These are phyloP conservation scores for Aplysia californica DNA, from an alignment of 1,140 invertebrate genomes.

Conservation along the genomic window DNA sequence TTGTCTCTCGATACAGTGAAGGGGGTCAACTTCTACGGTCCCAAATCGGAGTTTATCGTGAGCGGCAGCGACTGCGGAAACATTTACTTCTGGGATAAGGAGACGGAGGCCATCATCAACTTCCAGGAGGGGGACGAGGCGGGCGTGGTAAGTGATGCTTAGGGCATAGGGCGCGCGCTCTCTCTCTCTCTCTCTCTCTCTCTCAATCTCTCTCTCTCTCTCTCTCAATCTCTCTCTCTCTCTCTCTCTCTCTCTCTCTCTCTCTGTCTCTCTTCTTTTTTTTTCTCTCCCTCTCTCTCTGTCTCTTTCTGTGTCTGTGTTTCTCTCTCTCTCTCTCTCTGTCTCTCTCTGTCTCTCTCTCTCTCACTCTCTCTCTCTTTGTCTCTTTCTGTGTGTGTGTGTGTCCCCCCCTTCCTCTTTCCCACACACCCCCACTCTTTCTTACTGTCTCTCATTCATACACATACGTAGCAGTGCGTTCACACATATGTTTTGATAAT, in stretches of 20 bases:
- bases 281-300: neutral
- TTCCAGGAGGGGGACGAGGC: slow-evolving; percentile 85
- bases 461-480: neutral
- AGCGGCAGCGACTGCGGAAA: slow-evolving; percentile 97
- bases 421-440: neutral
- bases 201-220: too few relatives aligned
- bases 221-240: too few relatives aligned
- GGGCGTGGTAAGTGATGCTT: slow-evolving; percentile 84
- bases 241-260: too few relatives aligned
- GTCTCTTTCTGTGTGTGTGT: neutral
- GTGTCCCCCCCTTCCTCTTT: neutral
- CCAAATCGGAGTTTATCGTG: slow-evolving; percentile 70
- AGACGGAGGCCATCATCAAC: slow-evolving; percentile 88
- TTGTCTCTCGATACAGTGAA: slow-evolving; percentile 76
- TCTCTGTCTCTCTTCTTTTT: neutral
- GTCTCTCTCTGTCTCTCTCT: neutral
- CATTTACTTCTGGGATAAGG: slow-evolving; percentile 94
- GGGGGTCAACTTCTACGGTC: slow-evolving; percentile 94
- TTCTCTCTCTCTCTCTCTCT: slow-evolving; percentile 1
- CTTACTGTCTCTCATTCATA: neutral
- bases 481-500: neutral
- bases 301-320: neutral
- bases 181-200: too few relatives aligned
- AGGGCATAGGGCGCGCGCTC: too few relatives aligned
- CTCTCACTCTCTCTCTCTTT: neutral